Evolutionary conservation across 1,140 invertebrate species (phyloP), one percentile per base, ranked within the genome.

Genomic region (Drosophila ironensis): DNA sequence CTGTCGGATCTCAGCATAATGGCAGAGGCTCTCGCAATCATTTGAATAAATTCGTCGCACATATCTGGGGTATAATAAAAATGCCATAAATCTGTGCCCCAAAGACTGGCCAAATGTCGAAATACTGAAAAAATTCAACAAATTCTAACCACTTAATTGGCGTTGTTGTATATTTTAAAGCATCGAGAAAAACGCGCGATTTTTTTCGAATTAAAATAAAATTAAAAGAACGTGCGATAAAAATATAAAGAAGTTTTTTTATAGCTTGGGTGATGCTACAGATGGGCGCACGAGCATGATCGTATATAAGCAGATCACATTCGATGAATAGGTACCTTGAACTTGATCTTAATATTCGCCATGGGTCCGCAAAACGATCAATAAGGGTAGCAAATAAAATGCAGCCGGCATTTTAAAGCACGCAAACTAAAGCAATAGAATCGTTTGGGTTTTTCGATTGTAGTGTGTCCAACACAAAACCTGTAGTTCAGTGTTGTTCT

Each of bases 21-120:
- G 30, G 37, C 28, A 20, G 8, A 38, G 17, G 37, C 25, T 48
- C 28, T 16, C 42, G 16, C 16, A 19, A 25, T 50, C 52, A 51
- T 57, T 68, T 57, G 61, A 76, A 68, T 46, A 63, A 68, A 81
- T 82, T 75, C 77, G 47, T 38, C 37, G 42, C 76, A 72, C 76
- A 76, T 57, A 63, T 60, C 16, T 27, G 8, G 19, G 28, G 35
- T 24, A 63, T 50, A 50, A 57, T 82, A 72, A 81, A 81, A 82
- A 63, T 46, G 72, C 56, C 44, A 81, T 76, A 68, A 76, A 82
- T 75, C 27, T 50, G 19, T 20, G 22, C 40, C n/a, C 40, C 48
- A 67, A 67, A 71, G 45, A 80, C 53, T 68, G 25, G 30, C 20
- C 53, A 56, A 28, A 40, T 56, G 22, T 9, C 57, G 19, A 42